These are phyloP conservation scores for Agrotis clavis DNA, from an alignment of 2,888 invertebrate genomes.

Conservation along the genomic window DNA sequence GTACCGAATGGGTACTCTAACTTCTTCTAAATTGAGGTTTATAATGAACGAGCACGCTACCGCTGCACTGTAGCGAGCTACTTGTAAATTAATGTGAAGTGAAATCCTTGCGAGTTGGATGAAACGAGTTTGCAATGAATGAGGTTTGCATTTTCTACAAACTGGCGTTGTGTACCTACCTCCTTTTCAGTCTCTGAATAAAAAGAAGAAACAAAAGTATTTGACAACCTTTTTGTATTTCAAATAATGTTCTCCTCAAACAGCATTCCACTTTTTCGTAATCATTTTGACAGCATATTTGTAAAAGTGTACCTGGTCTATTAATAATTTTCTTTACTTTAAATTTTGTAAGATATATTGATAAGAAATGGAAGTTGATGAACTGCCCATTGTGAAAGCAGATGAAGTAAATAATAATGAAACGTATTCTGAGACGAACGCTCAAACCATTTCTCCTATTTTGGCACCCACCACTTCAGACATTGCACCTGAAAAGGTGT, in stretches of 20 bases:
- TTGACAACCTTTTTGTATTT: neutral
- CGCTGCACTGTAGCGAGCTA: too few species aligned
- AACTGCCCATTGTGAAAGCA: constrained; percentile 1
- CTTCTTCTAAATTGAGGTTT: too few species aligned
- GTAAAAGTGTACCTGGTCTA: neutral
- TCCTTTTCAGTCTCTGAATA: neutral
- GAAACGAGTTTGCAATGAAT: constrained; percentile 3
- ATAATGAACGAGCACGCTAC: too few species aligned
- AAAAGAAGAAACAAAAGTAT: neutral
- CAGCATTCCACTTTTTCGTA: constrained; percentile 21
- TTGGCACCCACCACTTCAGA: constrained; percentile 6
- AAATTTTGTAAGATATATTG: constrained; percentile 21
- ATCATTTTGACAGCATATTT: constrained; percentile 31
- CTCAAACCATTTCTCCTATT: neutral
- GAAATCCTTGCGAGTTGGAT: neutral
- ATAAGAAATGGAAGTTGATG: constrained; percentile 47
- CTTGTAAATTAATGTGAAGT: neutral
- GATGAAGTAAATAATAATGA: constrained; percentile 18
- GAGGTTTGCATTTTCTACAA: neutral
- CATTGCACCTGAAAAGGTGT: constrained; percentile 8
- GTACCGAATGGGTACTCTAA: too few species aligned
- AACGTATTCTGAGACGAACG: constrained; percentile 3
- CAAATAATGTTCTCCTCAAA: constrained; percentile 13
- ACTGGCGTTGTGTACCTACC: neutral
- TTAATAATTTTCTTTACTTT: constrained; percentile 15